phyloP scores from a whole-genome alignment of 1,140 invertebrate species.

The Pseudomyrmex concolor region DNA sequence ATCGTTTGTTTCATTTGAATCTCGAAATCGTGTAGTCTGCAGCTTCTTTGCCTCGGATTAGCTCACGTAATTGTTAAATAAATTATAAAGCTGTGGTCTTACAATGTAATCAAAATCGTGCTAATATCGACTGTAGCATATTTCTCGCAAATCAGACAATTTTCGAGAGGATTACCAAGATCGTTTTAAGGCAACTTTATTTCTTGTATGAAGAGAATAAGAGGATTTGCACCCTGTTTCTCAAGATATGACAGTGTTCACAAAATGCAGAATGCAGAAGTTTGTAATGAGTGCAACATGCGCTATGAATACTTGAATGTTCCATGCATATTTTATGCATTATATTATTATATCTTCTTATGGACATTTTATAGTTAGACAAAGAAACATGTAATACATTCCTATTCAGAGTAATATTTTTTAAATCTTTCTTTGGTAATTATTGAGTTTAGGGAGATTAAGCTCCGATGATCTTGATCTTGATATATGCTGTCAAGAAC shows the following conservation, averaged over 20 bases:
- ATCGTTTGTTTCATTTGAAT: slow-evolving; percentile 8
- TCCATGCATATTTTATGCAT: slow-evolving; percentile 35
- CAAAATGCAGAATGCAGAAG: slow-evolving; percentile 21
- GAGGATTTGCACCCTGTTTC: slow-evolving; percentile 30
- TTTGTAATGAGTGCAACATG: slow-evolving; percentile 22
- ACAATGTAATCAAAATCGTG: not conserved
- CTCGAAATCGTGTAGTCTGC: not conserved
- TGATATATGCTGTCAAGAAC: no score
- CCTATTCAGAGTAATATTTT: not conserved
- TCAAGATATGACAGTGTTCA: slow-evolving; percentile 5
- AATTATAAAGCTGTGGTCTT: not conserved
- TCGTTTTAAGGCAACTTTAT: slow-evolving; percentile 30
- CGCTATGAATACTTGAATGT: slow-evolving; percentile 8
- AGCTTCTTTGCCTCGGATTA: not conserved
- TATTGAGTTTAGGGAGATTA: not conserved
- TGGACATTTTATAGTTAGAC: not conserved
- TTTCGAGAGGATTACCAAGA: slow-evolving; percentile 38
- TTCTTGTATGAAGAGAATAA: not conserved
- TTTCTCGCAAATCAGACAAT: slow-evolving; percentile 33
- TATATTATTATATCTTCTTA: slow-evolving; percentile 11
- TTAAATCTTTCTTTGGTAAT: slow-evolving; percentile 1
- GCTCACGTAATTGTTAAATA: not conserved
- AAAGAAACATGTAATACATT: not conserved
- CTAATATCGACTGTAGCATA: slow-evolving; percentile 9
- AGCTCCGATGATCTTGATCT: no score